A percentile compares a stretch with the other conserved stretches of the same genome.
These are phyloP conservation scores for Mola mola DNA, from an alignment of 2,113 vertebrate species.

Conservation along the genomic window DNA sequence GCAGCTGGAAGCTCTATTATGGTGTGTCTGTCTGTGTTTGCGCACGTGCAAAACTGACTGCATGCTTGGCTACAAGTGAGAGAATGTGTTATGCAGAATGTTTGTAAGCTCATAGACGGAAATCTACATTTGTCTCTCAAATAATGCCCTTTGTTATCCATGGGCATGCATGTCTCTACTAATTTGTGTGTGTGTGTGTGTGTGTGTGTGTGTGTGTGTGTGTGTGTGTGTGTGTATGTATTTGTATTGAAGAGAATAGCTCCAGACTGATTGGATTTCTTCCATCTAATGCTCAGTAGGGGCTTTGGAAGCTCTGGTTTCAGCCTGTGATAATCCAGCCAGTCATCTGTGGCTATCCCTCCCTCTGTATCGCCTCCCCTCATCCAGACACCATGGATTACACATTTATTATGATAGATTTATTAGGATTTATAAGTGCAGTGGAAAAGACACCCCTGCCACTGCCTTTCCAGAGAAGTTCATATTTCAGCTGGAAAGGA, in stretches of 20 bases:
- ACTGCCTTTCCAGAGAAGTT: slow-evolving; percentile 56
- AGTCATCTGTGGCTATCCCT: slow-evolving; percentile 75
- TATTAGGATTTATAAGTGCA: slow-evolving; percentile 71
- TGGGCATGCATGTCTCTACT: slow-evolving; percentile 13
- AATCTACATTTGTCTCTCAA: slow-evolving; percentile 45
- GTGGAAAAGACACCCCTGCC: slow-evolving; percentile 55
- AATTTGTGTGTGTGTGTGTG: slow-evolving; percentile 29
- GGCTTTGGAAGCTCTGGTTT: slow-evolving; percentile 76
- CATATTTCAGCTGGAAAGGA: slow-evolving; percentile 45
- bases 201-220: slow-evolving; percentile 29
- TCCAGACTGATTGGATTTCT: slow-evolving; percentile 78
- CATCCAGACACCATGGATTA: slow-evolving; percentile 75
- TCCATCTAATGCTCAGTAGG: slow-evolving; percentile 70
- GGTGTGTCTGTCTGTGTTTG: slow-evolving; percentile 11
- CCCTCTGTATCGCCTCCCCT: slow-evolving; percentile 60
- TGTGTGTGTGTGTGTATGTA: slow-evolving; percentile 21
- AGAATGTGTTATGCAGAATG: slow-evolving; percentile 32
- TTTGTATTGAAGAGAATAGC: slow-evolving; percentile 63
- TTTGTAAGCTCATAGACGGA: slow-evolving; percentile 15
- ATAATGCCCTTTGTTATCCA: slow-evolving; percentile 61
- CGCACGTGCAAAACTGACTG: slow-evolving; percentile 7
- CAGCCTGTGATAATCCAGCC: slow-evolving; percentile 75
- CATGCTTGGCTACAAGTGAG: slow-evolving; percentile 24
- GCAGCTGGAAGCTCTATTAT: slow-evolving; percentile 51
- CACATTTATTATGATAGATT: slow-evolving; percentile 78